Percentiles rank a stretch among this genome's conserved stretches.
These are phyloP conservation scores for Pandemis corylana DNA, from an alignment of 2,888 invertebrate species.

Conservation along the genomic window DNA sequence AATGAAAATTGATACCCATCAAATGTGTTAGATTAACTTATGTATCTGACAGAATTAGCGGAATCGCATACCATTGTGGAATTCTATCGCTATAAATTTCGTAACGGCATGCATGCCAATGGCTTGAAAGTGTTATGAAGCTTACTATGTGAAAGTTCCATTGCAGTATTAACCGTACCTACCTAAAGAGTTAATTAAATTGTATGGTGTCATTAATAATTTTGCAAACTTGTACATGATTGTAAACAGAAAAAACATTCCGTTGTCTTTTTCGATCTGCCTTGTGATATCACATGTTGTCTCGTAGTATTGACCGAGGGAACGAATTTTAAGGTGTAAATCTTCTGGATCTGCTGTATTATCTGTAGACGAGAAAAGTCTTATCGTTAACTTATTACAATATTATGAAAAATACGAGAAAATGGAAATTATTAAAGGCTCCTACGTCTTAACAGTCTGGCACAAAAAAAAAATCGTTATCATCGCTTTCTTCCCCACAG, in stretches of 20 bases:
- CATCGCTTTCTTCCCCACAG: too few relatives aligned
- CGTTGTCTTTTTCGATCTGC: slow-evolving; percentile 5
- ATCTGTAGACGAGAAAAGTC: not conserved
- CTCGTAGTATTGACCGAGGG: not conserved
- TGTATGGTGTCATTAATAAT: not conserved
- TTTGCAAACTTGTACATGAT: not conserved
- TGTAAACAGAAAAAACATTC: not conserved
- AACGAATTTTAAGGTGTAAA: not conserved
- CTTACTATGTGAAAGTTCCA: not conserved
- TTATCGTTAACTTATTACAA: too few relatives aligned
- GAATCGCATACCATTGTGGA: too few relatives aligned
- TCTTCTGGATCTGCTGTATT: not conserved
- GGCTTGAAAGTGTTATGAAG: not conserved
- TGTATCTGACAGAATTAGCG: not conserved
- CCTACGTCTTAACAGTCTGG: too few relatives aligned
- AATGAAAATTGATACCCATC: not conserved
- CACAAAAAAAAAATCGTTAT: too few relatives aligned
- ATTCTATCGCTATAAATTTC: too few relatives aligned
- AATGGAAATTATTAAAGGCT: too few relatives aligned
- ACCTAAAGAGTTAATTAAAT: not conserved
- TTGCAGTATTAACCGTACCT: not conserved
- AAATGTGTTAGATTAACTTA: not conserved
- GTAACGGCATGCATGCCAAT: too few relatives aligned
- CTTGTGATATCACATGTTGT: not conserved
- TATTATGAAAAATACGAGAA: too few relatives aligned